Percentiles rank a stretch among this genome's conserved stretches.
Conservation (phyloP, 2,888 invertebrate species). For the Pristionchus arcanus region DNA sequence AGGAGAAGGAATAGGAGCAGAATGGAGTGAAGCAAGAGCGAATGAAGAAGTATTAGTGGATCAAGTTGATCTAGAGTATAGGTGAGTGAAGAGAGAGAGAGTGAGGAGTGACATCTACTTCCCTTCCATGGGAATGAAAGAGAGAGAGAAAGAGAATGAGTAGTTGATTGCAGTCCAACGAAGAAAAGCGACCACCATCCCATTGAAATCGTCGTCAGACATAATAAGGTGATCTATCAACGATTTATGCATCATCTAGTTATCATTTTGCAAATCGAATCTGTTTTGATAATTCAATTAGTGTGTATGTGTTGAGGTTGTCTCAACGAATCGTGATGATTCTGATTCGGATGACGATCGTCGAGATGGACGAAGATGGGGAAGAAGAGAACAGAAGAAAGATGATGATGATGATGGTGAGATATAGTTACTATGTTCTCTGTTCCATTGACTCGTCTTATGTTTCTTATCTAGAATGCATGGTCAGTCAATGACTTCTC, state of each 20-base stretch:
- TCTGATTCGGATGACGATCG: slow-evolving; percentile 48
- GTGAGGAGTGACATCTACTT: background rate
- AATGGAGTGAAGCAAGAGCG: slow-evolving; percentile 60
- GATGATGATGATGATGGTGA: slow-evolving; percentile 54
- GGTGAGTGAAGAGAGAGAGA: slow-evolving; percentile 54
- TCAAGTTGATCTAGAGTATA: slow-evolving; percentile 69
- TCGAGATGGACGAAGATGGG: slow-evolving; percentile 23
- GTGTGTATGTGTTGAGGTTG: background rate
- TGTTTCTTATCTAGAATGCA: too few relatives aligned
- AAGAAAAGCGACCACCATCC: slow-evolving; percentile 65
- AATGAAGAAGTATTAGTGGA: slow-evolving; percentile 67
- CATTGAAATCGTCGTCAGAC: slow-evolving; percentile 75
- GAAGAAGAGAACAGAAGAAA: slow-evolving; percentile 55
- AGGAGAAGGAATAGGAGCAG: slow-evolving; percentile 61
- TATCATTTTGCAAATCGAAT: background rate
- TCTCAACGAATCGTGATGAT: slow-evolving; percentile 54
- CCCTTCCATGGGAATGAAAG: background rate
- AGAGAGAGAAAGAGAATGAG: background rate
- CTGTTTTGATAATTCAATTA: background rate
- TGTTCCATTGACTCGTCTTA: too few relatives aligned
- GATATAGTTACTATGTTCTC: too few relatives aligned
- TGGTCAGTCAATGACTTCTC: too few relatives aligned
- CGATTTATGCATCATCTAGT: background rate
- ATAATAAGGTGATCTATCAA: slow-evolving; percentile 65
- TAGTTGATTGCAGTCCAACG: slow-evolving; percentile 49